These are phyloP conservation scores for Dichetophora obliterata DNA, from an alignment of 2,888 invertebrate genomes.

Conservation along the genomic window DNA sequence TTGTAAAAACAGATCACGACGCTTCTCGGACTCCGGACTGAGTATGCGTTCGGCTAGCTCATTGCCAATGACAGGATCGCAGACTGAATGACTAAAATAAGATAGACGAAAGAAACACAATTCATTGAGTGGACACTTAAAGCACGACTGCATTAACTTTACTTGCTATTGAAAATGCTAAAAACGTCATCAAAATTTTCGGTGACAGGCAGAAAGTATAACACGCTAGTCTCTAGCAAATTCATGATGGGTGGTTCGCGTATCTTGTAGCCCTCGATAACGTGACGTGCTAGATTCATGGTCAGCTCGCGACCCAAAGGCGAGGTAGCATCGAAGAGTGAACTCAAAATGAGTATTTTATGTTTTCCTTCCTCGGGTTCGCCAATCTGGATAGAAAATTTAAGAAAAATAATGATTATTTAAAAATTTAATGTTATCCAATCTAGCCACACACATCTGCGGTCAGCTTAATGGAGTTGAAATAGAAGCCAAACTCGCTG, in stretches of 20 bases:
- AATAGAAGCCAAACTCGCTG: slow-evolving; percentile 75
- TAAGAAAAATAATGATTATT: not conserved
- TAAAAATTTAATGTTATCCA: not conserved
- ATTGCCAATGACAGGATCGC: slow-evolving; percentile 64
- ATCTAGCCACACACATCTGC: slow-evolving; percentile 73
- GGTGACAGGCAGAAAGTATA: slow-evolving; percentile 82
- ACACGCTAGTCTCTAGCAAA: slow-evolving; percentile 79
- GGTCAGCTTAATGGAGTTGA: slow-evolving; percentile 81
- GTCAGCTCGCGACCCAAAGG: slow-evolving; percentile 88
- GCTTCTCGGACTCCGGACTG: slow-evolving; percentile 60
- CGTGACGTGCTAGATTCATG: slow-evolving; percentile 85
- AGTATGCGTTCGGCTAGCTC: slow-evolving; percentile 80
- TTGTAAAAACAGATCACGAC: slow-evolving; percentile 72
- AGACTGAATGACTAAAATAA: slow-evolving; percentile 59
- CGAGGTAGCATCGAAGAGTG: slow-evolving; percentile 81
- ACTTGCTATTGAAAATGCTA: slow-evolving; percentile 62
- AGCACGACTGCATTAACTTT: not conserved
- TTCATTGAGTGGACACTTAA: not conserved
- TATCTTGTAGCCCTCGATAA: slow-evolving; percentile 79
- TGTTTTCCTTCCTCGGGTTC: slow-evolving; percentile 85
- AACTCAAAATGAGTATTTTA: slow-evolving; percentile 87
- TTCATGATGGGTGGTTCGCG: slow-evolving; percentile 77
- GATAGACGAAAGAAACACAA: not conserved
- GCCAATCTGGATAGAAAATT: slow-evolving; percentile 73
- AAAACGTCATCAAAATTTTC: slow-evolving; percentile 60